Evolutionary conservation across 2,113 vertebrate species (phyloP), one percentile per base, ranked within the genome.

Genomic region (Castor canadensis): DNA sequence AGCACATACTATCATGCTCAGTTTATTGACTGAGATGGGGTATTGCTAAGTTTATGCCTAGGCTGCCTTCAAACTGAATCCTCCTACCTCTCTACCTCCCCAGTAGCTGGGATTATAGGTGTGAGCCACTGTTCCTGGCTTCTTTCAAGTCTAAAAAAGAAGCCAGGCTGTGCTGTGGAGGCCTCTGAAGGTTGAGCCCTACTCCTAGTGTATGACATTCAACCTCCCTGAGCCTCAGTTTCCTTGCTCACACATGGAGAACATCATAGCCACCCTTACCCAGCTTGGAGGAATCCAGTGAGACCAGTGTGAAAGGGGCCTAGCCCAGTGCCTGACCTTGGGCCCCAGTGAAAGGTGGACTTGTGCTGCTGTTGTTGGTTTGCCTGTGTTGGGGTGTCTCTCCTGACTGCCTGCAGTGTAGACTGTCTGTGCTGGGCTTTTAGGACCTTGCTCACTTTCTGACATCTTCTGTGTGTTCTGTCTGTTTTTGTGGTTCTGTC

Each of bases 201-300:
- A 38, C 17, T 49, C 82, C 35, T 6, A 7, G n/a, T 47, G 35
- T 72, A 20, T 43, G n/a, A 38, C 3, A 1, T 22, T 49, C 40
- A n/a, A 43, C 22, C 28, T 43, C 13, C 24, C 20, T 6, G 56
- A 35, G 62, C 24, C 56, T 77, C 54, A 3, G 43, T 43, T 35
- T 54, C 58, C 71, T 45, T 7, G 30, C 20, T 19, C 5, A 38
- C 11, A 12, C 45, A 4, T 2, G 62, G 49, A 47, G 64, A n/a
- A 26, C 3, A 0, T 52, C 80, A 22, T 4, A 11, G 17, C 16
- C 9, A 0, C 43, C 5, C 35, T 69, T 3, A 0, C 35, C 2
- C 16, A 73, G 77, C 72, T 72, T 52, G 86, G 76, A 16, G 72
- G n/a, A 58, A 16, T 5, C 35, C 43, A 2, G 43, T 9, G 40